Percentiles rank a stretch among this genome's conserved stretches.
phyloP scores from a whole-genome alignment of 2,888 invertebrate species.

The Ptychoptera contaminata region DNA sequence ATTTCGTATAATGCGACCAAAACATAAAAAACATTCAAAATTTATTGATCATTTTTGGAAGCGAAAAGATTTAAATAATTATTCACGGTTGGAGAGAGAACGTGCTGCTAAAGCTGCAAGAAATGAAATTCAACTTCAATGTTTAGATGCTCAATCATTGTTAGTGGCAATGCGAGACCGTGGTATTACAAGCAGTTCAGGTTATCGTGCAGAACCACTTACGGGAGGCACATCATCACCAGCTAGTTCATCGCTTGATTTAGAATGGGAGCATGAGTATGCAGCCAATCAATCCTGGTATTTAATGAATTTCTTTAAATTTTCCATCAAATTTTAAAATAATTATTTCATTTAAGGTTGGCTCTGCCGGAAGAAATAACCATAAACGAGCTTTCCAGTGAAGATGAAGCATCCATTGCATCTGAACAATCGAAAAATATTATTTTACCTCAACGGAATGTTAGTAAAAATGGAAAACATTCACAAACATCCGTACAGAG shows the following conservation, averaged over 20 bases:
- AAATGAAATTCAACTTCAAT: conserved; percentile 41
- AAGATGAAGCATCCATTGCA: conserved; percentile 13
- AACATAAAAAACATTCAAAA: conserved; percentile 19
- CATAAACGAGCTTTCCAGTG: conserved; percentile 14
- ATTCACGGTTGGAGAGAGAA: conserved; percentile 20
- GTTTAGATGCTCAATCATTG: conserved; percentile 39
- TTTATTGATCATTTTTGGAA: conserved; percentile 27
- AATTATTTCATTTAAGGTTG: neutral
- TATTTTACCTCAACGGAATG: too few relatives aligned
- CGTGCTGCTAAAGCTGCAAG: conserved; percentile 11
- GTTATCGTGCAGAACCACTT: neutral
- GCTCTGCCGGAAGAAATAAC: conserved; percentile 3
- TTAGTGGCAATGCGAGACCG: conserved; percentile 26
- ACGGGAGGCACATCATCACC: conserved; percentile 35
- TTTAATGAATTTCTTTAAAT: neutral
- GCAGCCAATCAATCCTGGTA: conserved; percentile 4
- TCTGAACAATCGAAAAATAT: too few relatives aligned
- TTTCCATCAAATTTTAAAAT: neutral
- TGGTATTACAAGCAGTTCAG: conserved; percentile 2
- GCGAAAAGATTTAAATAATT: conserved; percentile 19
- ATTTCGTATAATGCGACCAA: too few relatives aligned
- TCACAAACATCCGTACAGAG: too few relatives aligned
- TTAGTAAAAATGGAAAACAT: too few relatives aligned
- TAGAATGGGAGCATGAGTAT: conserved; percentile 56
- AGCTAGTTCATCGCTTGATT: conserved; percentile 45